A percentile compares a stretch with the other conserved stretches of the same genome.
Evolutionary conservation across 2,113 vertebrate genomes (phyloP).

Genomic region (Taurulus bubalis): DNA sequence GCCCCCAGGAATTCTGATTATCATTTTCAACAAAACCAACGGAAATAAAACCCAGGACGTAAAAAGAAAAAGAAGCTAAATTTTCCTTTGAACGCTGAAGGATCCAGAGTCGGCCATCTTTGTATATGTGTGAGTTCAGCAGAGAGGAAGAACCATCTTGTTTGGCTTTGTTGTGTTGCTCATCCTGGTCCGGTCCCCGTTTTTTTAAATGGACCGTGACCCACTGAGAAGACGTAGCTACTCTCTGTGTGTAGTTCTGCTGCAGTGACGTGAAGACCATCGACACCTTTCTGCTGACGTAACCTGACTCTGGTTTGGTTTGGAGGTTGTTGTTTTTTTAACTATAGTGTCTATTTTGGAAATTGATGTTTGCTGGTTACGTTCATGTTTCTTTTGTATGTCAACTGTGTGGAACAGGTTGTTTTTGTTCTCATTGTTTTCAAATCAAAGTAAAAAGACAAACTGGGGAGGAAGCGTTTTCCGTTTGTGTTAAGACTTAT

Average conservation of each 20-base stretch:
- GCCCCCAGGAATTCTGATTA: not conserved
- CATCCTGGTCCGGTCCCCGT: not conserved
- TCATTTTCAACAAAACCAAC: not conserved
- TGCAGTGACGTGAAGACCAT: conserved; percentile 30
- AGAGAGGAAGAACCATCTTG: not conserved
- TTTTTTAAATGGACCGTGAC: not conserved
- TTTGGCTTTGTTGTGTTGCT: conserved; percentile 5
- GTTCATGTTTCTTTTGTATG: conserved; percentile 37
- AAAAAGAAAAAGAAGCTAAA: not conserved
- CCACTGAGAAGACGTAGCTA: not conserved
- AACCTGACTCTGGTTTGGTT: conserved; percentile 12
- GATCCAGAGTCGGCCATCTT: not conserved
- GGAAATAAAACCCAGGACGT: not conserved
- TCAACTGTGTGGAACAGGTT: conserved; percentile 33
- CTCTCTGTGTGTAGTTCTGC: conserved; percentile 26
- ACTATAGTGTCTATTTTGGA: conserved; percentile 36
- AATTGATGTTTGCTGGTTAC: conserved; percentile 48
- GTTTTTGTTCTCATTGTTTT: conserved; percentile 41
- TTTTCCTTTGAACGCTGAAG: not conserved
- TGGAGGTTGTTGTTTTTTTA: not conserved
- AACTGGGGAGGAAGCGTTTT: not conserved
- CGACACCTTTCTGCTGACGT: conserved; percentile 13
- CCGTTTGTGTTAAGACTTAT: conserved; percentile 12
- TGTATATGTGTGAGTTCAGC: not conserved
- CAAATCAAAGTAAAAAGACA: conserved; percentile 42